phyloP scores from a whole-genome alignment of 2,113 vertebrate species.

The Tychaedon coryphoeus region DNA sequence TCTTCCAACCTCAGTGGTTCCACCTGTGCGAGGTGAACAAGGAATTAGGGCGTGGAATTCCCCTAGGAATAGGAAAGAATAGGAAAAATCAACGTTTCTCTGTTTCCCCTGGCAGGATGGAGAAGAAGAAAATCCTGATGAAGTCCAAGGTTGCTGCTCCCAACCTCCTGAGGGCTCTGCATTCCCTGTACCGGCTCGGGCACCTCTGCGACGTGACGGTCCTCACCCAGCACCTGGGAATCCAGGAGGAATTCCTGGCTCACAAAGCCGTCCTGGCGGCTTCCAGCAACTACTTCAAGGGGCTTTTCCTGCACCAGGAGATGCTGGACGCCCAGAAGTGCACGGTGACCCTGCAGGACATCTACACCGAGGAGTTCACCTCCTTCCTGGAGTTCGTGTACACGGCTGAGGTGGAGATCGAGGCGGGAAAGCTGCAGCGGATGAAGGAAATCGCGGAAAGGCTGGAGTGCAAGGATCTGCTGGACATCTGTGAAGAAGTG shows the following conservation, averaged over 20 bases:
- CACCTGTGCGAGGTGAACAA: background rate
- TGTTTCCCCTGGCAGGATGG: slow-evolving; percentile 54
- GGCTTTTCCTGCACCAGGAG: slow-evolving; percentile 62
- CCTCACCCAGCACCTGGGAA: slow-evolving; percentile 44
- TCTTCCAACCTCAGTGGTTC: background rate
- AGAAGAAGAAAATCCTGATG: slow-evolving; percentile 62
- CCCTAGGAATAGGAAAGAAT: too few relatives aligned
- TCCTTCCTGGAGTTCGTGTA: slow-evolving; percentile 73
- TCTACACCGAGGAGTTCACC: slow-evolving; percentile 64
- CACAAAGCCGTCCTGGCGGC: slow-evolving; percentile 70
- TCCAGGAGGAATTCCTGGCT: slow-evolving; percentile 63
- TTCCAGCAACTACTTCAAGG: slow-evolving; percentile 73
- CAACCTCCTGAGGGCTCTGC: slow-evolving; percentile 61
- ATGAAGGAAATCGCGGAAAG: slow-evolving; percentile 59
- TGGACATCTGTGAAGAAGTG: slow-evolving; percentile 63
- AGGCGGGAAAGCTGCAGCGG: slow-evolving; percentile 47
- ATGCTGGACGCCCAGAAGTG: slow-evolving; percentile 31
- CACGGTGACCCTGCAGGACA: slow-evolving; percentile 57
- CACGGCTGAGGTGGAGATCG: slow-evolving; percentile 64
- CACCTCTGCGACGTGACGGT: slow-evolving; percentile 63
- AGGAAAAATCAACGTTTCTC: background rate
- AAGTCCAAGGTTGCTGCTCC: slow-evolving; percentile 65
- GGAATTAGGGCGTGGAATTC: background rate
- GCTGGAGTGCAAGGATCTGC: slow-evolving; percentile 68
- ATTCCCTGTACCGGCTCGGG: slow-evolving; percentile 51